phyloP scores from a whole-genome alignment of 2,797 vertebrate species.

The Tangara arthus region DNA sequence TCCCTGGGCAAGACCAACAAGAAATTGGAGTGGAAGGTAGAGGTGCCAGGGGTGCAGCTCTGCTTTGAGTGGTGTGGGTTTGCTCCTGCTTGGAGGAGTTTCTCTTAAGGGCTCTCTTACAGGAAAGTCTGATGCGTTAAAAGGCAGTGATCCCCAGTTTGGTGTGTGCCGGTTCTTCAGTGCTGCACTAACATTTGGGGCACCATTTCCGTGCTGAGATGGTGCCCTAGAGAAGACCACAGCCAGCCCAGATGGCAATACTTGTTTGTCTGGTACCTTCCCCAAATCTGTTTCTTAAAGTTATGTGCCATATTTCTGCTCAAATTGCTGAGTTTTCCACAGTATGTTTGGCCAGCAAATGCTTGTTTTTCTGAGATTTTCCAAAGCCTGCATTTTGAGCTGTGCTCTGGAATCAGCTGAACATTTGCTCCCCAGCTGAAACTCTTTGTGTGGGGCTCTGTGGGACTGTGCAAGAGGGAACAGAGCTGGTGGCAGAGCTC shows the following conservation, averaged over 20 bases:
- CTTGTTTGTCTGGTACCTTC: background rate
- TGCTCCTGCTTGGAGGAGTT: background rate
- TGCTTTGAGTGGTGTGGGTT: background rate
- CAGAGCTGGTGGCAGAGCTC: background rate
- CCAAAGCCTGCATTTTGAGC: background rate
- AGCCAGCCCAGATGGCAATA: background rate
- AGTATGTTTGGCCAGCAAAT: background rate
- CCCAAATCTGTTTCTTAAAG: background rate
- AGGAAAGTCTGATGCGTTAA: background rate
- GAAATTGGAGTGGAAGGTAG: background rate
- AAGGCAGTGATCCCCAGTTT: background rate
- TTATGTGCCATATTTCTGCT: background rate
- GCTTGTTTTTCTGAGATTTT: background rate
- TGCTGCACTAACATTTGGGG: background rate
- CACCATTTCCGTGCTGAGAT: background rate
- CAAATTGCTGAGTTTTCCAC: background rate
- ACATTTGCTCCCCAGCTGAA: background rate
- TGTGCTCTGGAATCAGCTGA: background rate
- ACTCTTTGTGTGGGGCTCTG: background rate
- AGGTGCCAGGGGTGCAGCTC: background rate
- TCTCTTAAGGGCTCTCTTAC: background rate
- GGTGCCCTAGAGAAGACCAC: background rate
- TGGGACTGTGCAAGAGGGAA: background rate
- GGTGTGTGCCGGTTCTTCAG: background rate
- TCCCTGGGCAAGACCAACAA: accelerated